A percentile compares a stretch with the other conserved stretches of the same genome.
These are phyloP conservation scores for Palythoa heliodiscus DNA, from an alignment of 92 coral and sea anemone genomes.

Conservation along the genomic window DNA sequence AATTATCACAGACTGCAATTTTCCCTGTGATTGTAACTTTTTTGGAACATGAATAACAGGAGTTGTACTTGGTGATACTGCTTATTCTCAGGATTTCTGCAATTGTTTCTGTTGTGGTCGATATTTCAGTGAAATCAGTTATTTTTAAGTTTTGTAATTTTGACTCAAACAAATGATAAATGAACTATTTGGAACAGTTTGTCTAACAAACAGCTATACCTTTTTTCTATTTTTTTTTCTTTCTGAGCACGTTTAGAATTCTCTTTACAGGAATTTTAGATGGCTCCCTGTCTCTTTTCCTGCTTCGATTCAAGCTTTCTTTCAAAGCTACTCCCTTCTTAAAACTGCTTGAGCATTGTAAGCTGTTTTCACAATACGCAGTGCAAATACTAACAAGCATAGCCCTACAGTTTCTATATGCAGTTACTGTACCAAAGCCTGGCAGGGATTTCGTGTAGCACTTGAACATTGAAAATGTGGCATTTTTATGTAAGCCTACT, in stretches of 20 bases:
- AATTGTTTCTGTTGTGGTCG: no score
- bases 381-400: slow-evolving; percentile 52
- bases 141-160: slow-evolving; percentile 40
- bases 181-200: slow-evolving; percentile 48
- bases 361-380: slow-evolving; percentile 50
- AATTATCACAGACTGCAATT: no score
- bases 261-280: slow-evolving; percentile 48
- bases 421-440: slow-evolving; percentile 58
- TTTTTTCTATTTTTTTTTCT: slow-evolving; percentile 37
- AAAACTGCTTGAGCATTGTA: slow-evolving; percentile 48
- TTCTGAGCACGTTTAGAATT: slow-evolving; percentile 40
- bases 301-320: slow-evolving; percentile 43
- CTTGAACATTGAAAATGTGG: slow-evolving; percentile 58
- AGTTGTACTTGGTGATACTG: no score
- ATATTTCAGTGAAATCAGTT: no score
- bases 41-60: no score
- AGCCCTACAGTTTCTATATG: slow-evolving; percentile 41
- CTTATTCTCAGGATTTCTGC: no score
- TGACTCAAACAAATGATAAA: slow-evolving; percentile 41
- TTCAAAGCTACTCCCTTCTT: slow-evolving; percentile 46
- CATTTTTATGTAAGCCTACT: slow-evolving; percentile 39
- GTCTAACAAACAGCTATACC: slow-evolving; percentile 44
- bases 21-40: no score
- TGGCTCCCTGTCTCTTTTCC: slow-evolving; percentile 45
- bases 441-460: slow-evolving; percentile 51